Base-by-base conservation (phyloP, 1,140 invertebrate genomes). In the Ptiloglossa arizonensis region DNA sequence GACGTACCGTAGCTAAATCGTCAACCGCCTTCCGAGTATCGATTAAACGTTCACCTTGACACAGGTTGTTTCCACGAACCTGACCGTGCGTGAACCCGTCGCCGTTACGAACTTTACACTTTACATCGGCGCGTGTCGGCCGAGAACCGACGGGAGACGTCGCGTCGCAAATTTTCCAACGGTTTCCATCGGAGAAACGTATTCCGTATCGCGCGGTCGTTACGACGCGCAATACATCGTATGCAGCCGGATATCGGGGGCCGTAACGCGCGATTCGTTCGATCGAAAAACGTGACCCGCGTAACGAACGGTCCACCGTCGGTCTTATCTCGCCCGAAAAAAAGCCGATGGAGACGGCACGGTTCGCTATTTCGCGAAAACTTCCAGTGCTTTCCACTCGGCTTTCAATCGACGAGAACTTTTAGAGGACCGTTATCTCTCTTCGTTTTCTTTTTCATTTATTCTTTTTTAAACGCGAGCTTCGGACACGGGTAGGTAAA, bases 11-110 rank as follows among this genome's bases (percentile, higher is more conserved):
- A n/a, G n/a, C n/a, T n/a, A 83, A 82, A 83, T 84, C 29, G 81
- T 88, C 80, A 87, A 86, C 83, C 79, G 41, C 83, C 59, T 70
- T 73, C 81, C 60, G 79, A 79, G 84, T 89, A 89, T 89, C 87
- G 88, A 89, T 89, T 86, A 86, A 86, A 81, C 79, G 79, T 62
- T 89, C 79, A 87, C 85, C 83, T 87, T 88, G 86, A 86, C 81
- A 86, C 56, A 59, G 54, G 79, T 77, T 19, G 35, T 62, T 77
- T 77, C 75, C 68, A 44, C 75, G 68, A 71, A 77, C n/a, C 57
- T 60, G 67, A 76, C 66, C 67, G 67, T 62, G 32, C 44, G 52
- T 44, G 73, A 57, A 48, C 27, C 41, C 27, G 24, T n/a, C 64
- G n/a, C 22, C 64, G 73, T 69, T 70, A n/a, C n/a, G 46, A 77